Conservation (phyloP, 1,140 invertebrate genomes). For the Pseudomyrmex dendroicus region DNA sequence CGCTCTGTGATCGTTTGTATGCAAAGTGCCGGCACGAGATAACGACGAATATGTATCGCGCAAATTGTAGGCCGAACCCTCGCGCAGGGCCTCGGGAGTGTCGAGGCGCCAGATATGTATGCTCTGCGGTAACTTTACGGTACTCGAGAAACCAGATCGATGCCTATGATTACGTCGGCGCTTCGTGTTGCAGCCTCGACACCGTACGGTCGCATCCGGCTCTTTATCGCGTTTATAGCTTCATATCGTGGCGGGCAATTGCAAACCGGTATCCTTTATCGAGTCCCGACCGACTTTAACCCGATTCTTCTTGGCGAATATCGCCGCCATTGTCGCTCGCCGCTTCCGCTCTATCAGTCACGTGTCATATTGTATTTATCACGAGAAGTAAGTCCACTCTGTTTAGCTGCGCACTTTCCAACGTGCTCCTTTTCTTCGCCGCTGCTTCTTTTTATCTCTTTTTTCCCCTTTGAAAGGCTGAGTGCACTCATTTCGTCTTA, state of each 20-base stretch:
- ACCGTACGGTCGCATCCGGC: conserved; percentile 32
- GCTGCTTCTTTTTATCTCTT: no score
- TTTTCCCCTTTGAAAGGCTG: background rate
- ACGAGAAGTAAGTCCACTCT: background rate
- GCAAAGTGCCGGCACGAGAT: conserved; percentile 50
- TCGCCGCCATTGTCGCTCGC: conserved; percentile 15
- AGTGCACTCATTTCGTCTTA: background rate
- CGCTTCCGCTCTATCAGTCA: conserved; percentile 9
- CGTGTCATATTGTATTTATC: conserved; percentile 1
- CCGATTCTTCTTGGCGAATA: conserved; percentile 37
- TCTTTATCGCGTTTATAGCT: conserved; percentile 74
- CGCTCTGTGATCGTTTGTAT: conserved; percentile 39
- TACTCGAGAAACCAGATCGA: conserved; percentile 64
- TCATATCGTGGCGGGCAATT: conserved; percentile 56
- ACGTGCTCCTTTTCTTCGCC: background rate
- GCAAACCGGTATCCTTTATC: conserved; percentile 45
- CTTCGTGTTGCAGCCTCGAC: conserved; percentile 52
- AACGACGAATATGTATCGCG: conserved; percentile 58
- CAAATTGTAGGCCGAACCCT: conserved; percentile 61
- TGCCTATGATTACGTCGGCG: conserved; percentile 68
- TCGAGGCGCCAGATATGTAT: conserved; percentile 45
- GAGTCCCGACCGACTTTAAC: conserved; percentile 30
- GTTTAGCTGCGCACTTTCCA: background rate
- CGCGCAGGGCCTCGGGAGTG: conserved; percentile 18
- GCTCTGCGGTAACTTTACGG: conserved; percentile 34